Evolutionary conservation across 2,888 invertebrate genomes (phyloP).

Genomic region (Polia nebulosa): DNA sequence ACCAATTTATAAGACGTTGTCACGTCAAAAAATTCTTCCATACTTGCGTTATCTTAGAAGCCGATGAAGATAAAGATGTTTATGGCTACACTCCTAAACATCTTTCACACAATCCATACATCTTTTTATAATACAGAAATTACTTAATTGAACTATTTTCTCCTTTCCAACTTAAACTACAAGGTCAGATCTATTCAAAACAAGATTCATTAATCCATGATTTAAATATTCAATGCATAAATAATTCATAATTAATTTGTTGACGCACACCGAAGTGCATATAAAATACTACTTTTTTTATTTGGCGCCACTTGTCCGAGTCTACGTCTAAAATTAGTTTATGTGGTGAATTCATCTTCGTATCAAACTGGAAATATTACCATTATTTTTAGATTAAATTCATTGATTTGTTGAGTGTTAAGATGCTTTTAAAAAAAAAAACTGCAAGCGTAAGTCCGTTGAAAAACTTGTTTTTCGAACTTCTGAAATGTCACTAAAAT

Average conservation of each 20-base stretch:
- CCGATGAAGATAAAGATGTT: too few relatives aligned
- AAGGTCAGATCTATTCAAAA: constrained; percentile 12
- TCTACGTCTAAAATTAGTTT: constrained; percentile 20
- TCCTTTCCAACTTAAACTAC: constrained; percentile 16
- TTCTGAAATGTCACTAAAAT: constrained; percentile 10
- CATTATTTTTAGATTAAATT: constrained; percentile 11
- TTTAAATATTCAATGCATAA: constrained; percentile 11
- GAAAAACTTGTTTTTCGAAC: constrained; percentile 6
- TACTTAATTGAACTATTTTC: constrained; percentile 2
- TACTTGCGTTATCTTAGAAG: too few relatives aligned
- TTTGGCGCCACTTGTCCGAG: constrained; percentile 32
- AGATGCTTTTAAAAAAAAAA: background rate
- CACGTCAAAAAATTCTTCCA: too few relatives aligned
- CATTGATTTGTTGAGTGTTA: background rate
- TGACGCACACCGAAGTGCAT: constrained; percentile 36
- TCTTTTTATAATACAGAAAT: too few relatives aligned
- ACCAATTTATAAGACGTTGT: too few relatives aligned
- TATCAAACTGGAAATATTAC: constrained; percentile 9
- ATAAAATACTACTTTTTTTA: constrained; percentile 22
- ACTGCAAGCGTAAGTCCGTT: constrained; percentile 2
- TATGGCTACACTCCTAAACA: too few relatives aligned
- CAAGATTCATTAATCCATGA: constrained; percentile 3
- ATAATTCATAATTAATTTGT: constrained; percentile 35
- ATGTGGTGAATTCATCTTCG: background rate
- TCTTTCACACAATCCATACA: too few relatives aligned